Percentiles rank a stretch among this genome's conserved stretches.
phyloP scores from a whole-genome alignment of 35 echinoderm and acorn worm species.

The Lytechinus pictus region DNA sequence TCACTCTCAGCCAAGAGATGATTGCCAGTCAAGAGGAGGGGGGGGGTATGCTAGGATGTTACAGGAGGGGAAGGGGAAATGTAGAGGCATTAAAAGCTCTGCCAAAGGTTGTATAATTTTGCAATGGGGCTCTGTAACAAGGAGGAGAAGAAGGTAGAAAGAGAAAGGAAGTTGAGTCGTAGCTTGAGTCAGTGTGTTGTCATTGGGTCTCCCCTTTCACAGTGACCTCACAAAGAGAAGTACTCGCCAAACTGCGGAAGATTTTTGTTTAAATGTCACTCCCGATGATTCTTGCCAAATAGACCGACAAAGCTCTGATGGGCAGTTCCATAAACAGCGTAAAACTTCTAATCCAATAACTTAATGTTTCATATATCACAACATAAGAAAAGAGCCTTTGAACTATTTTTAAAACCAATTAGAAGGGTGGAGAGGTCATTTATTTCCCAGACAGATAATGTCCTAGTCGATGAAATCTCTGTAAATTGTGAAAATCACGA shows the following conservation, averaged over 20 bases:
- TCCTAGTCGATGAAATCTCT: neutral
- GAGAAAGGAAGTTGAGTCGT: neutral
- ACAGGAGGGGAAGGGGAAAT: neutral
- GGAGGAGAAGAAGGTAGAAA: neutral
- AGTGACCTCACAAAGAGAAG: neutral
- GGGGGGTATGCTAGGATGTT: neutral
- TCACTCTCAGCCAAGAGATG: neutral
- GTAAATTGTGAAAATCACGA: neutral
- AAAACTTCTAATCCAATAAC: neutral
- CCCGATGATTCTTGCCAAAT: neutral
- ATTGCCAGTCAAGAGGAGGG: neutral
- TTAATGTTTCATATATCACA: neutral
- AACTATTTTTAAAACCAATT: neutral
- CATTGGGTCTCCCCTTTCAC: neutral
- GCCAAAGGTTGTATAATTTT: neutral
- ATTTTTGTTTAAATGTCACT: neutral
- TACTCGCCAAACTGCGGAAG: neutral
- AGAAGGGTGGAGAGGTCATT: neutral
- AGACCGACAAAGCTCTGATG: neutral
- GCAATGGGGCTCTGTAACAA: neutral
- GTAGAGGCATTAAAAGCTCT: neutral
- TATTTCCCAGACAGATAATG: neutral
- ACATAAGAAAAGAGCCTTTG: neutral
- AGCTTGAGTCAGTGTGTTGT: conserved; percentile 3
- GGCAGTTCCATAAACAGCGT: neutral